These are phyloP conservation scores for Columba janthina DNA, from an alignment of 2,113 vertebrate species.

Conservation along the genomic window DNA sequence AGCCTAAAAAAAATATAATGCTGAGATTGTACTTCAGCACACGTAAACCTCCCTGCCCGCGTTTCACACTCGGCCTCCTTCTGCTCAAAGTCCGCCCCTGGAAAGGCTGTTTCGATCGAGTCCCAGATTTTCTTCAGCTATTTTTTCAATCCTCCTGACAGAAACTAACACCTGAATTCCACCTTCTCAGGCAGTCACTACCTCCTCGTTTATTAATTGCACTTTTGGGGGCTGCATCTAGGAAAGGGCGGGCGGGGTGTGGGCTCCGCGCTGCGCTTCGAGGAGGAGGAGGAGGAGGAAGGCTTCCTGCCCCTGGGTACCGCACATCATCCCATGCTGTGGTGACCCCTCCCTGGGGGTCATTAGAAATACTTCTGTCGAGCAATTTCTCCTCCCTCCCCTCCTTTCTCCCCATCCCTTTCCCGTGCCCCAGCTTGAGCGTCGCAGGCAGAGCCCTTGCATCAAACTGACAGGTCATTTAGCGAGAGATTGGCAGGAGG, in stretches of 20 bases:
- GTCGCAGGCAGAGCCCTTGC: background rate
- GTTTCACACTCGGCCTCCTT: background rate
- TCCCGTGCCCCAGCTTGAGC: background rate
- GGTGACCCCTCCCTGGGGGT: background rate
- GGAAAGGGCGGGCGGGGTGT: background rate
- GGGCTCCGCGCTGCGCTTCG: fast-evolving
- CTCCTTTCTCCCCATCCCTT: background rate
- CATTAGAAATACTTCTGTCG: conserved; percentile 10
- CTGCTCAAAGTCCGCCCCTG: background rate
- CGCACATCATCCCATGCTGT: background rate
- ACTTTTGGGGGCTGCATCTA: background rate
- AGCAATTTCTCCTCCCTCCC: background rate
- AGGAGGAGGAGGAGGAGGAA: background rate
- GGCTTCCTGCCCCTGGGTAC: background rate
- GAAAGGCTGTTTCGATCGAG: background rate
- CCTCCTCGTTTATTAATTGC: background rate
- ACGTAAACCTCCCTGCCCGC: background rate
- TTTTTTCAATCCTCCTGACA: background rate
- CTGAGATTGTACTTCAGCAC: background rate
- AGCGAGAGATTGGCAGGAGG: background rate
- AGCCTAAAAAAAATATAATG: background rate
- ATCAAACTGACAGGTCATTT: conserved; percentile 36
- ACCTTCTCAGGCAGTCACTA: fast-evolving
- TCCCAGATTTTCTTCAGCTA: background rate
- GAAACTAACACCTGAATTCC: background rate